A percentile compares a stretch with the other conserved stretches of the same genome.
Conservation (phyloP, 2,113 vertebrate species). For the Corythoichthys haematopterus region DNA sequence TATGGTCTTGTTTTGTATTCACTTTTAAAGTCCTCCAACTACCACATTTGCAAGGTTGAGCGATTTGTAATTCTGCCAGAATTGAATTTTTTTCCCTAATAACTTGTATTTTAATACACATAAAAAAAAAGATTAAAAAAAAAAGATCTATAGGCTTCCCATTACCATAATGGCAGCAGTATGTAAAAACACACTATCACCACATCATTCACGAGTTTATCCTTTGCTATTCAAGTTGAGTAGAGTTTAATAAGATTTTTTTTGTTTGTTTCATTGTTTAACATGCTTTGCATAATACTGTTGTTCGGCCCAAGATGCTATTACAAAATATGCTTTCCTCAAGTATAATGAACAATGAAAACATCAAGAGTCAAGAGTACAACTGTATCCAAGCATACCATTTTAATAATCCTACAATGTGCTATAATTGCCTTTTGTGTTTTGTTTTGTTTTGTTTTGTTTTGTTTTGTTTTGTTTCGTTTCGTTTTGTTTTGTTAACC, state of each 20-base stretch:
- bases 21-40: slow-evolving; percentile 34
- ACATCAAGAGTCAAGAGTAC: slow-evolving; percentile 43
- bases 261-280: slow-evolving; percentile 52
- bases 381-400: slow-evolving; percentile 10
- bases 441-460: background rate
- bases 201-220: slow-evolving; percentile 50
- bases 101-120: slow-evolving; percentile 57
- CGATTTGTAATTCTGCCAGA: slow-evolving; percentile 55
- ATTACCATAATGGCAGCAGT: background rate
- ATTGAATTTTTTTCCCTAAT: slow-evolving; percentile 62
- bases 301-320: slow-evolving; percentile 20
- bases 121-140: slow-evolving; percentile 51
- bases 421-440: slow-evolving; percentile 27
- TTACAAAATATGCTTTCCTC: slow-evolving; percentile 40
- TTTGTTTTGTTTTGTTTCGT: slow-evolving; percentile 7
- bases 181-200: slow-evolving; percentile 37
- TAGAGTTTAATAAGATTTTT: slow-evolving; percentile 40
- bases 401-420: slow-evolving; percentile 37
- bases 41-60: slow-evolving; percentile 49
- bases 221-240: slow-evolving; percentile 50
- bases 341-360: slow-evolving; percentile 52
- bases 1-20: slow-evolving; percentile 13
- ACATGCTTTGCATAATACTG: slow-evolving; percentile 35
- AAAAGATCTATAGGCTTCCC: slow-evolving; percentile 54
- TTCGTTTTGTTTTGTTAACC: slow-evolving; percentile 2